phyloP scores from a whole-genome alignment of 2,113 vertebrate genomes.

The Aphelocoma coerulescens region DNA sequence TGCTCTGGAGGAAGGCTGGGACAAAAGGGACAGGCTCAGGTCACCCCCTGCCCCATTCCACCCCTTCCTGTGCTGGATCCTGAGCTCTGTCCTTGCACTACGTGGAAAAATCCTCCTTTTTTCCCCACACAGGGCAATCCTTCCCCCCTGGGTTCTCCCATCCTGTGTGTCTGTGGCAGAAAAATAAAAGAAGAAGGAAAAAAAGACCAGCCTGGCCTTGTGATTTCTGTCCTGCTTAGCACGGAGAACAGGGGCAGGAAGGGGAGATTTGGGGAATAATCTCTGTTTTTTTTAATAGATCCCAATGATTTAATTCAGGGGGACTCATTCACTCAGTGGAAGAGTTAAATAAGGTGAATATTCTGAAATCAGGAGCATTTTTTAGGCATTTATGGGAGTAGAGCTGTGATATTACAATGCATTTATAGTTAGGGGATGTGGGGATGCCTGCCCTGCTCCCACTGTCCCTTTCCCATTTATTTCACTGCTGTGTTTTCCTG shows the following conservation, averaged over 20 bases:
- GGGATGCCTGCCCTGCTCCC: background rate
- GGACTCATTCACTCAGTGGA: background rate
- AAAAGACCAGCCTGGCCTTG: background rate
- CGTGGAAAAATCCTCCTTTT: background rate
- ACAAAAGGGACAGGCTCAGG: background rate
- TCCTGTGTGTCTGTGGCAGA: background rate
- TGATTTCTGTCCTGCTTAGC: background rate
- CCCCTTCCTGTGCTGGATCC: background rate
- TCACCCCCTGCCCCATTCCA: background rate
- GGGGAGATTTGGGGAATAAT: background rate
- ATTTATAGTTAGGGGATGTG: background rate
- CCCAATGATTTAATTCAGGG: background rate
- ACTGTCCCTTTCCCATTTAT: too few relatives aligned
- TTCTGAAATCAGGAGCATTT: background rate
- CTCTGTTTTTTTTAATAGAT: background rate
- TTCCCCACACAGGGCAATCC: background rate
- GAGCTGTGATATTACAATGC: background rate
- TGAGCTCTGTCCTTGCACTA: background rate
- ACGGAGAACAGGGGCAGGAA: background rate
- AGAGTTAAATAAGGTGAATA: background rate
- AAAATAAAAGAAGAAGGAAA: background rate
- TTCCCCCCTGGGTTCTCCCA: background rate
- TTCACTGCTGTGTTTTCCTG: background rate
- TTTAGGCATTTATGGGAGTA: background rate
- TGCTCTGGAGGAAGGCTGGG: background rate